phyloP scores from a whole-genome alignment of 1,140 invertebrate genomes.

The Pentalonia nigronervosa region DNA sequence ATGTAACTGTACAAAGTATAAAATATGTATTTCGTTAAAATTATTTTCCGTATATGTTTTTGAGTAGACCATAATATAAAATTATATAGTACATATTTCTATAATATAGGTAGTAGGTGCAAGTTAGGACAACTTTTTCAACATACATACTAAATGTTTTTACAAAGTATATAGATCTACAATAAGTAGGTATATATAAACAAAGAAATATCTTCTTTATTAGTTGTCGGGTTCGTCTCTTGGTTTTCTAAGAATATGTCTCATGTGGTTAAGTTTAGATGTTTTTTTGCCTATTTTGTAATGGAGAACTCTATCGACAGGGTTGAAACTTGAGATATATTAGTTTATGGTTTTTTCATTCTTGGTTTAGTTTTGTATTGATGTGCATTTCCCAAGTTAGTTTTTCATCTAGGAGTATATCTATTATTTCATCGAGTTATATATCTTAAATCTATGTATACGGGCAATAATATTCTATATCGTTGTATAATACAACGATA shows the following conservation, averaged over 20 bases:
- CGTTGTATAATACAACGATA: neutral
- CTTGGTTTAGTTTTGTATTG: neutral
- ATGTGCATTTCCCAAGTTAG: neutral
- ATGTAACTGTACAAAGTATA: neutral
- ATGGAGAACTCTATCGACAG: neutral
- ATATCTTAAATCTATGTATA: neutral
- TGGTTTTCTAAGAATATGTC: neutral
- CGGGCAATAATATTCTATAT: too few species aligned
- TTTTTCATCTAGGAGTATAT: neutral
- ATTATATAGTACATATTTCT: neutral
- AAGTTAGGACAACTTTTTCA: neutral
- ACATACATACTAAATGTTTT: neutral
- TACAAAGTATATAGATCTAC: neutral
- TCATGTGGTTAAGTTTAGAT: neutral
- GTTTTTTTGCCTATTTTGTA: neutral
- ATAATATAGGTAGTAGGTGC: neutral
- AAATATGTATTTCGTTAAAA: neutral
- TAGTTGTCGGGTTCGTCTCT: neutral
- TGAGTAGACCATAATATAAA: neutral
- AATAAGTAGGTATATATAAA: neutral
- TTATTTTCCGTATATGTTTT: neutral
- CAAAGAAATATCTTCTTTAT: neutral
- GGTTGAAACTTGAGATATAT: too few species aligned
- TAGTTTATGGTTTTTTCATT: too few species aligned
- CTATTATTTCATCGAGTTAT: neutral